Evolutionary conservation across 2,113 vertebrate genomes (phyloP).

Genomic region (Lophura nycthemera): DNA sequence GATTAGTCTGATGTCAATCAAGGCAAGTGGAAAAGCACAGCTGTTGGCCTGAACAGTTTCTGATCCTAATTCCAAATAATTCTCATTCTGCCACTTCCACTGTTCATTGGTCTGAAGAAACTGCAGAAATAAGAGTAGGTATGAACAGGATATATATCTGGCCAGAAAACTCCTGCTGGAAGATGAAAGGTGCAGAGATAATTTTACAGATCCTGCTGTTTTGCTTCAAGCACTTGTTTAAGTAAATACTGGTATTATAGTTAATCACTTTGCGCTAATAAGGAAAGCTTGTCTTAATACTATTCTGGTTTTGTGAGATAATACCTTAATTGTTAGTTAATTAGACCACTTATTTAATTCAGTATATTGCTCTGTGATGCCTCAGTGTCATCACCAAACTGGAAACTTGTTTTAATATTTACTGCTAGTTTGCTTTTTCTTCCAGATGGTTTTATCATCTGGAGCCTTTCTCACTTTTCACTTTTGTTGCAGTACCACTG

Average conservation of each 20-base stretch:
- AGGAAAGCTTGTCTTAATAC: constrained; percentile 2
- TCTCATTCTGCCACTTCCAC: background rate
- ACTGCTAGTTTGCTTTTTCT: background rate
- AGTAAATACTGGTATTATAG: constrained; percentile 20
- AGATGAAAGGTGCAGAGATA: background rate
- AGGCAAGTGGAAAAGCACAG: background rate
- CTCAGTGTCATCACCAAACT: background rate
- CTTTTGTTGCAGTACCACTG: background rate
- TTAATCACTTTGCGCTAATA: constrained; percentile 34
- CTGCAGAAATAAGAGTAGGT: background rate
- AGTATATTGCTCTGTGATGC: background rate
- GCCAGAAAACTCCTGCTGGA: background rate
- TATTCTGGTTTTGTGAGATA: background rate
- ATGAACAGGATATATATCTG: background rate
- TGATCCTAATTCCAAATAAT: background rate
- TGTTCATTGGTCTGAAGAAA: background rate
- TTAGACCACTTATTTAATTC: constrained; percentile 22
- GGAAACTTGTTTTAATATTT: background rate
- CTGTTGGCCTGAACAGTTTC: background rate
- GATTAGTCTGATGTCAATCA: background rate
- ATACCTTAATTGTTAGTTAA: constrained; percentile 32
- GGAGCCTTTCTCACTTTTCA: background rate
- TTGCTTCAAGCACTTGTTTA: constrained; percentile 26
- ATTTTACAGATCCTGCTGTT: background rate
- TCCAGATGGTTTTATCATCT: background rate